phyloP scores from a whole-genome alignment of 1,140 invertebrate species.

The Drosophila subobscura region DNA sequence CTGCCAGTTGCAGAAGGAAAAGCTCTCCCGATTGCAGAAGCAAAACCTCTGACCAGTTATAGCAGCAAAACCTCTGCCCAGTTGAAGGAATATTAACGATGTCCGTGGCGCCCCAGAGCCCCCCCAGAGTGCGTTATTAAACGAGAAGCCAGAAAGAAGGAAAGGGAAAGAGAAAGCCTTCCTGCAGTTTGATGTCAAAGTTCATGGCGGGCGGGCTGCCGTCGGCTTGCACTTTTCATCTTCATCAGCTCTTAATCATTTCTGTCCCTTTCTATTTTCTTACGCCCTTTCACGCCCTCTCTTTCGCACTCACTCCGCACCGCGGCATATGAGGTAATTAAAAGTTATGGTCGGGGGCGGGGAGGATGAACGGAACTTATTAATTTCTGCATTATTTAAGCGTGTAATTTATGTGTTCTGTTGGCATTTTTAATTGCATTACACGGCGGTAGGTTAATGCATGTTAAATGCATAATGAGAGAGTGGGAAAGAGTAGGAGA shows the following conservation, averaged over 20 bases:
- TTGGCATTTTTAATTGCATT: conserved; percentile 79
- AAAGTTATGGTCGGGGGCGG: conserved; percentile 59
- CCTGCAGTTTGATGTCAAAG: conserved; percentile 24
- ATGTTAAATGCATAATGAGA: conserved; percentile 75
- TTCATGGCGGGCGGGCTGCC: conserved; percentile 7
- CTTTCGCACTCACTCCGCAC: conserved; percentile 8
- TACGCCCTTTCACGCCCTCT: not conserved
- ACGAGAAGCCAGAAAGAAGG: too few relatives aligned
- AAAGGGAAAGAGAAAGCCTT: not conserved
- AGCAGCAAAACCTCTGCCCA: not conserved
- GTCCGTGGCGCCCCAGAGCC: not conserved
- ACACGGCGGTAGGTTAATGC: conserved; percentile 74
- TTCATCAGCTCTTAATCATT: too few relatives aligned
- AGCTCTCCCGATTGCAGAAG: conserved; percentile 13
- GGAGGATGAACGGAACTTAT: conserved; percentile 64
- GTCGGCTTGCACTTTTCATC: conserved; percentile 20
- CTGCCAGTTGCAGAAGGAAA: not conserved
- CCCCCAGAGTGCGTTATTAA: too few relatives aligned
- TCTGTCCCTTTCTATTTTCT: not conserved
- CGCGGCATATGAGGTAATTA: conserved; percentile 59
- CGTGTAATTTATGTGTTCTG: conserved; percentile 78
- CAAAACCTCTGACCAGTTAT: not conserved
- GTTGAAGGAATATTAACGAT: conserved; percentile 41
- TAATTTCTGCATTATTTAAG: conserved; percentile 81
- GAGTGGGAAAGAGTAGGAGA: not conserved